These are phyloP conservation scores for Actias luna DNA, from an alignment of 2,888 invertebrate species.

Conservation along the genomic window DNA sequence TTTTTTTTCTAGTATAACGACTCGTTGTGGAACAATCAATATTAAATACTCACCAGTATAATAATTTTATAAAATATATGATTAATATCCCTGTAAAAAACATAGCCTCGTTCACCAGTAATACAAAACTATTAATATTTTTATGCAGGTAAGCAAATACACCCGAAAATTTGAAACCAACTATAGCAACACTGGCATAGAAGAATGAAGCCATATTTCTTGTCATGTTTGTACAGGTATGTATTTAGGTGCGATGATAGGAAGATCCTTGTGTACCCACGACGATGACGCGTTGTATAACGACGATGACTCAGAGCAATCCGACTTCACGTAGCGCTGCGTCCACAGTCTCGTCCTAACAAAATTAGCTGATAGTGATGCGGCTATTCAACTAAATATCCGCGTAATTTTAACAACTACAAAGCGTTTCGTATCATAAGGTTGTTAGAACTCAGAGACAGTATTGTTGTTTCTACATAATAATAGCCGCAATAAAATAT, in stretches of 20 bases:
- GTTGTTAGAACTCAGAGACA: no score
- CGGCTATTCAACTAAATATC: constrained; percentile 23
- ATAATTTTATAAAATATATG: not conserved
- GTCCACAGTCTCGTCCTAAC: constrained; percentile 95
- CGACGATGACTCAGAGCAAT: constrained; percentile 84
- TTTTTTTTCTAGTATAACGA: not conserved
- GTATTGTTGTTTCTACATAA: not conserved
- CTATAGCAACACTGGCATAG: not conserved
- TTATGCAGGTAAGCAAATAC: not conserved
- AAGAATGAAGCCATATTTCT: not conserved
- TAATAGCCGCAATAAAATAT: not conserved
- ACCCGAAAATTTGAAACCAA: not conserved
- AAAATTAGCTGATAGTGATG: constrained; percentile 50
- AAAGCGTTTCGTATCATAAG: not conserved
- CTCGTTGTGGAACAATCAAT: not conserved
- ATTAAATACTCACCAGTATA: constrained; percentile 8
- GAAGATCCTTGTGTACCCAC: not conserved
- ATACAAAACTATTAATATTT: not conserved
- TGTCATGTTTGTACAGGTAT: constrained; percentile 9
- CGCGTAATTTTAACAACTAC: not conserved
- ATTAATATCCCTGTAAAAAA: not conserved
- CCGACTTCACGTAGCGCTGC: constrained; percentile 96
- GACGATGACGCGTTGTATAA: constrained; percentile 23
- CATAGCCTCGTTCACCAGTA: constrained; percentile 5
- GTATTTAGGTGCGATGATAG: constrained; percentile 10